A percentile compares a stretch with the other conserved stretches of the same genome.
phyloP scores from a whole-genome alignment of 2,113 vertebrate species.

The Echinops telfairi region DNA sequence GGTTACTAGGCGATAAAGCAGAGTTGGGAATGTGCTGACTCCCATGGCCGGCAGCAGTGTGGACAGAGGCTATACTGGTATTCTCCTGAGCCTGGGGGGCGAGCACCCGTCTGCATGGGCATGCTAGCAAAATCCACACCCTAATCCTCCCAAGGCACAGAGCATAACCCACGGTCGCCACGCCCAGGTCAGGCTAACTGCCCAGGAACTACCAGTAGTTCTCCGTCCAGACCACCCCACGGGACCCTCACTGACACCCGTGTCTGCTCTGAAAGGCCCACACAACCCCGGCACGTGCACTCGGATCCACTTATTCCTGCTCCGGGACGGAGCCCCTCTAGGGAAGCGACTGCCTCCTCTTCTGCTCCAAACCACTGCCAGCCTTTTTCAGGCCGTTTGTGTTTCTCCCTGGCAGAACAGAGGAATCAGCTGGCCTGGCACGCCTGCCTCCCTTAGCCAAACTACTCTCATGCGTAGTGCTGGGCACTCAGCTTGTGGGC shows the following conservation, averaged over 20 bases:
- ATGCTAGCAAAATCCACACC: neutral
- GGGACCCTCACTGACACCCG: neutral
- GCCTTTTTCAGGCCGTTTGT: neutral
- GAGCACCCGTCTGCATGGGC: neutral
- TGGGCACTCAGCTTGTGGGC: neutral
- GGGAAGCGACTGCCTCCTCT: neutral
- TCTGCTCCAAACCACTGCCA: neutral
- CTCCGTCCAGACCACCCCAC: no score
- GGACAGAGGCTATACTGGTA: rapidly evolving
- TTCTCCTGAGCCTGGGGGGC: neutral
- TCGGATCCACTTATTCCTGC: neutral
- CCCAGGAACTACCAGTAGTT: no score
- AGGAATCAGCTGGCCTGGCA: neutral
- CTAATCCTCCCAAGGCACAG: neutral
- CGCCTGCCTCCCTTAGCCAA: neutral
- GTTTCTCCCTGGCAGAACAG: conserved; percentile 7
- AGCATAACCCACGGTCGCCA: no score
- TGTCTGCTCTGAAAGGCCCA: no score
- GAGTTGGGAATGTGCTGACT: neutral
- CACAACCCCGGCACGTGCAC: neutral
- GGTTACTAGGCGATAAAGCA: neutral
- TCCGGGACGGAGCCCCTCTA: no score
- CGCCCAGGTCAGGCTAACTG: no score
- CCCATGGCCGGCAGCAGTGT: no score
- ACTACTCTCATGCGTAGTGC: neutral